Percentiles rank a stretch among this genome's conserved stretches.
Evolutionary conservation across 2,797 vertebrate genomes (phyloP).

Genomic region (Morelia viridis): DNA sequence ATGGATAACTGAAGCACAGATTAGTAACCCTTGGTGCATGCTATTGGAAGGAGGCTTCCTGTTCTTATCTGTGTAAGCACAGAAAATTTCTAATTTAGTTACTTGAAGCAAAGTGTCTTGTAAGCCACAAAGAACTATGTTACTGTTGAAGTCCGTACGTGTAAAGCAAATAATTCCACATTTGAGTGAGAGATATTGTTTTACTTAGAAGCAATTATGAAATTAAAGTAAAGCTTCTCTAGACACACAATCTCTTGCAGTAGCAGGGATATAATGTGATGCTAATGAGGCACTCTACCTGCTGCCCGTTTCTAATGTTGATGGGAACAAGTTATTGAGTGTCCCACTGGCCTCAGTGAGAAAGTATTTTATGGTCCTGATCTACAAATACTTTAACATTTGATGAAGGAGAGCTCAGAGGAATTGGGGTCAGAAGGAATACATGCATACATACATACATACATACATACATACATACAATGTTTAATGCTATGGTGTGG

Average conservation of each 20-base stretch:
- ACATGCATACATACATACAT: too few species aligned
- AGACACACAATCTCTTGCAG: slow-evolving; percentile 7
- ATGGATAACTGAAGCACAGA: not conserved
- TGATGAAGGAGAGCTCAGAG: slow-evolving; percentile 10
- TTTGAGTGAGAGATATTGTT: slow-evolving; percentile 18
- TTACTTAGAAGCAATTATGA: slow-evolving; percentile 25
- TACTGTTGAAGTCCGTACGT: not conserved
- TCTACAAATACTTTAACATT: slow-evolving; percentile 13
- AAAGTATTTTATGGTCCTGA: slow-evolving; percentile 21
- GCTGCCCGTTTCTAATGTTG: slow-evolving; percentile 30
- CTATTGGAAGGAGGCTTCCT: not conserved
- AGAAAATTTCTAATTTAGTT: not conserved
- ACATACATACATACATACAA: too few species aligned
- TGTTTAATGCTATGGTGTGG: not conserved
- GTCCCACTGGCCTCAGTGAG: slow-evolving; percentile 17
- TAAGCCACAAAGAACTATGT: not conserved
- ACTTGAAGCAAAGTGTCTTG: not conserved
- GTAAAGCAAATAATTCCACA: slow-evolving; percentile 8
- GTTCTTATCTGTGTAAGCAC: not conserved
- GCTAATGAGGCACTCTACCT: slow-evolving; percentile 33
- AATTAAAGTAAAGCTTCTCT: slow-evolving; percentile 32
- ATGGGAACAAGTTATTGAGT: slow-evolving; percentile 30
- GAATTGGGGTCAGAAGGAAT: slow-evolving; percentile 5
- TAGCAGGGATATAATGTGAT: slow-evolving; percentile 28
- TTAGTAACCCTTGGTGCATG: not conserved